Percentiles rank a stretch among this genome's conserved stretches.
Conservation (phyloP, 2,113 vertebrate species). For the Syngnathoides biaculeatus region DNA sequence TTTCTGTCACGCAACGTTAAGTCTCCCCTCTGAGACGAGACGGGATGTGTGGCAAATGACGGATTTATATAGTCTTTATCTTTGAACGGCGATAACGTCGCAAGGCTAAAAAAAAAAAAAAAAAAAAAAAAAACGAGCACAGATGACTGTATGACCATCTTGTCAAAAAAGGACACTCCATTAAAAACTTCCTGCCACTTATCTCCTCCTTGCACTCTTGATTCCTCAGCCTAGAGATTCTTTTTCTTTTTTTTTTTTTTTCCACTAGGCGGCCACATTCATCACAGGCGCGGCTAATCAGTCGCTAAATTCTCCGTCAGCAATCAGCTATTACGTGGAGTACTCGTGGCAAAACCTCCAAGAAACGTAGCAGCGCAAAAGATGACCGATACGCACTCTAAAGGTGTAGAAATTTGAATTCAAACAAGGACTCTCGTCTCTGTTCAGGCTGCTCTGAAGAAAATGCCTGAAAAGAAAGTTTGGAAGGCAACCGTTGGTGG, state of each 20-base stretch:
- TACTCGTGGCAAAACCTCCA: slow-evolving; percentile 22
- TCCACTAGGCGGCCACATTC: slow-evolving; percentile 18
- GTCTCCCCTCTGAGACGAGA: not conserved
- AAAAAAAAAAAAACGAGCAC: no score
- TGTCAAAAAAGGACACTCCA: slow-evolving; percentile 20
- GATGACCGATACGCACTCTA: not conserved
- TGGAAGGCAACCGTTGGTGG: no score
- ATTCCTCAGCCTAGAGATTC: slow-evolving; percentile 20
- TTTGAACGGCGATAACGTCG: not conserved
- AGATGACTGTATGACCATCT: slow-evolving; percentile 27
- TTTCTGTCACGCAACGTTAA: slow-evolving; percentile 9
- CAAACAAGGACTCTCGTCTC: not conserved
- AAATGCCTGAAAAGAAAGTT: no score
- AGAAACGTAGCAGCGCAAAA: slow-evolving; percentile 11
- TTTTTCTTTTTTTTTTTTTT: no score
- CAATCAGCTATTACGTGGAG: slow-evolving; percentile 24
- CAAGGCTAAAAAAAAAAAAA: no score
- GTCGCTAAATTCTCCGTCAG: slow-evolving; percentile 12
- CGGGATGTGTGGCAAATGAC: slow-evolving; percentile 9
- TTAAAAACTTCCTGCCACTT: slow-evolving; percentile 23
- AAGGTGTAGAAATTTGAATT: not conserved
- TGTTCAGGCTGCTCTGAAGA: not conserved
- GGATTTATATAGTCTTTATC: slow-evolving; percentile 10
- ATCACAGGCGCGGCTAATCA: slow-evolving; percentile 31
- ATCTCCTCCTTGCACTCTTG: slow-evolving; percentile 19